Base-by-base conservation (phyloP, 2,888 invertebrate genomes). In the Cantharis lateralis region DNA sequence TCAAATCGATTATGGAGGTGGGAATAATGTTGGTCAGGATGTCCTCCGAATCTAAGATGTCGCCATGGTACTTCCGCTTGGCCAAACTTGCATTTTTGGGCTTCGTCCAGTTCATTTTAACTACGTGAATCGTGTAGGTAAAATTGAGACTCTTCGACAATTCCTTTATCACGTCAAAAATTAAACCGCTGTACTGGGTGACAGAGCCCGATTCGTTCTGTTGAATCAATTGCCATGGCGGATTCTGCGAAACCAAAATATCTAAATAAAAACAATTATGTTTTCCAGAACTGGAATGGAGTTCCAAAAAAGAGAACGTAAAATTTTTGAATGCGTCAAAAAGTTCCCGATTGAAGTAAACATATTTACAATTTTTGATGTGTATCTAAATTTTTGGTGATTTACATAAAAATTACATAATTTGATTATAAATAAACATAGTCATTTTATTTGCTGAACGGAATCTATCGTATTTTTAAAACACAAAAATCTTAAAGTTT, bases 211-310 rank as follows among this genome's bases (percentile, higher is more conserved):
- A 89, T 71, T 90, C 90, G 81, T 93, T 92, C 0, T 88, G 87
- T 70, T 90, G 90, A 1, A 95, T 85, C 48, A 94, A 93, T 84
- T 96, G 95, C 96, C 96, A 97, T 0, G 96, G 96, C 0, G 96
- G 96, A 88, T 95, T 95, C 96, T 97, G 85, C 81, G 90, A 87
- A 62, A 24, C 24, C 24, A 24, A 24, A 24, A 24, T 1, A 24
- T 24, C n/a, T n/a, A 20, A 20, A 20, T 20, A 20, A 20, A 5
- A n/a, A n/a, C n/a, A n/a, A 9, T 24, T 0, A 20, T 7, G 7
- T 24, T 24, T 24, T 9, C 1, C 1, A 24, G 9, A 24, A 20
- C 2, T 20, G 20, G 20, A 20, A 20, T 20, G 4, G 4, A 3
- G 4, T 20, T 20, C 4, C 4, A 4, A 20, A 20, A 20, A 20